Conservation (phyloP, 2,797 vertebrate species). For the Enteromius unitaeniatus region DNA sequence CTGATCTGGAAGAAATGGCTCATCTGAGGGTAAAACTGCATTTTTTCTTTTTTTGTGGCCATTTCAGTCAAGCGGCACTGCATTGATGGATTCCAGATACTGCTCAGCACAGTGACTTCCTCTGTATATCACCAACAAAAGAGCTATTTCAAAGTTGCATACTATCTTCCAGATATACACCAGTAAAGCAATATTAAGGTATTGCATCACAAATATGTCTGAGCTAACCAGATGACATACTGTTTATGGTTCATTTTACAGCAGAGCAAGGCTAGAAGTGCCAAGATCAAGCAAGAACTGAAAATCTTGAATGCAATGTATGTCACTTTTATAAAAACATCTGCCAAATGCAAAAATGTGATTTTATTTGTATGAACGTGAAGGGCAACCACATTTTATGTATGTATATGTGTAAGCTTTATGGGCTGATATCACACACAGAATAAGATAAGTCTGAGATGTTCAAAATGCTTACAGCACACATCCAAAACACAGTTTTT, state of each 20-base stretch:
- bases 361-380: background rate
- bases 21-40: constrained; percentile 8
- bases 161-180: background rate
- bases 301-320: background rate
- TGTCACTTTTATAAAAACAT: background rate
- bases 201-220: background rate
- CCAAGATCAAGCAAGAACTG: background rate
- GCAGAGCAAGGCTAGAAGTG: background rate
- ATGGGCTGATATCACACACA: background rate
- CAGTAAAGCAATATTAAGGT: background rate
- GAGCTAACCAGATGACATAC: background rate
- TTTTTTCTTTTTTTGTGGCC: background rate
- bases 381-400: background rate
- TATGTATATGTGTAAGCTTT: background rate
- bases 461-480: background rate
- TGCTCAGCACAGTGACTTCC: background rate
- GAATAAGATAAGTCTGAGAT: background rate
- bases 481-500: background rate
- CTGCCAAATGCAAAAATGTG: background rate
- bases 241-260: background rate
- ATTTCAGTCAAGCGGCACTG: constrained; percentile 12
- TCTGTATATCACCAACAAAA: background rate
- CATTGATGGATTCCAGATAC: background rate
- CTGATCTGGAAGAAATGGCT: constrained; percentile 17
- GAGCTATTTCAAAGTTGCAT: background rate